Evolutionary conservation across 2,113 vertebrate genomes (phyloP).

Genomic region (Gracilinanus agilis): DNA sequence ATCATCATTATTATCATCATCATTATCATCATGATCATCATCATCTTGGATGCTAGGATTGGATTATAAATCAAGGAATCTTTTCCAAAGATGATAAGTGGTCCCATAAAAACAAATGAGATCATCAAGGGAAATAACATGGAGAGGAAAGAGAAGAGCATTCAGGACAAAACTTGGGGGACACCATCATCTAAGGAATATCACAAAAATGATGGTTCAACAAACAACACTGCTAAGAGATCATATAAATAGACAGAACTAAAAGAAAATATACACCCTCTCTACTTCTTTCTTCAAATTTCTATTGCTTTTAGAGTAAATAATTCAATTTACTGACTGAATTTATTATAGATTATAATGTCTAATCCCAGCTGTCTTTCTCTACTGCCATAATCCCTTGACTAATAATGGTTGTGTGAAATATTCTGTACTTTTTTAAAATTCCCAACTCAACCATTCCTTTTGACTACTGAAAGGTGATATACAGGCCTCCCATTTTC

Average conservation of each 20-base stretch:
- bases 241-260: not conserved
- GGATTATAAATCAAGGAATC: not conserved
- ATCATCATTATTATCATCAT: not conserved
- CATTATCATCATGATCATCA: not conserved
- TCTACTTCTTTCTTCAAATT: not conserved
- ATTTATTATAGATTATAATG: not conserved
- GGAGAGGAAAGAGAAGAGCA: not conserved
- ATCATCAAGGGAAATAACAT: not conserved
- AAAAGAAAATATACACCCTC: not conserved
- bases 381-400: not conserved
- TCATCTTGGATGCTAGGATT: not conserved
- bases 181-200: not conserved
- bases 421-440: not conserved
- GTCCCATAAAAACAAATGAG: too few relatives aligned
- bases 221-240: not conserved
- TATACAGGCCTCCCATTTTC: not conserved
- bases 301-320: not conserved
- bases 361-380: not conserved
- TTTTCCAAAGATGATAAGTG: not conserved
- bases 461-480: not conserved
- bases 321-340: not conserved
- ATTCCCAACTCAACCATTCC: not conserved
- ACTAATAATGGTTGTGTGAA: not conserved
- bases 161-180: not conserved
- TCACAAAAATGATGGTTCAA: not conserved